These are phyloP conservation scores for Grapholita molesta DNA, from an alignment of 1,140 invertebrate species.

Conservation along the genomic window DNA sequence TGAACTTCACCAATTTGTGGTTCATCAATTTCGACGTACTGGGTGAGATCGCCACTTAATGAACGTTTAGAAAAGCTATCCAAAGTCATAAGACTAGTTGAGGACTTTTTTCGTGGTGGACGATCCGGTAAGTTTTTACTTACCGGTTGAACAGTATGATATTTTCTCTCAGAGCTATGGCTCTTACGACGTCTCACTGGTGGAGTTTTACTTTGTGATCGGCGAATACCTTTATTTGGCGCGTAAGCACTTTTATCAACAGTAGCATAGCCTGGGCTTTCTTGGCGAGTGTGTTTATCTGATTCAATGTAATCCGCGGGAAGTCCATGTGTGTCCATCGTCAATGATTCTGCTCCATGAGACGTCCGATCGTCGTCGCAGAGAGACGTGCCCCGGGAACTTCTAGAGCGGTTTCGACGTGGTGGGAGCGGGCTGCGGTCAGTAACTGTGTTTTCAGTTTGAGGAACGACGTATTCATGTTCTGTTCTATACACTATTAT, in stretches of 20 bases:
- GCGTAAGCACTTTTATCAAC: slow-evolving; percentile 79
- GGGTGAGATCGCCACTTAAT: slow-evolving; percentile 72
- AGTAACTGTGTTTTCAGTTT: slow-evolving; percentile 62
- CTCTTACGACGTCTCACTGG: slow-evolving; percentile 59
- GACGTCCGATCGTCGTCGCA: slow-evolving; percentile 85
- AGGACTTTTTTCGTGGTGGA: slow-evolving; percentile 77
- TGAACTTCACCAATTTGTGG: slow-evolving; percentile 70
- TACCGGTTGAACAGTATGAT: slow-evolving; percentile 82
- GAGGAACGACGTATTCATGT: slow-evolving; percentile 81
- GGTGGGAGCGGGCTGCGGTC: slow-evolving; percentile 68
- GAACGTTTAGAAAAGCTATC: slow-evolving; percentile 62
- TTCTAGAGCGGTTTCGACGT: slow-evolving; percentile 72
- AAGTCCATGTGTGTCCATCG: slow-evolving; percentile 66
- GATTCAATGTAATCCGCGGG: slow-evolving; percentile 58
- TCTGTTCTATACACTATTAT: slow-evolving; percentile 81
- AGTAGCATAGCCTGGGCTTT: slow-evolving; percentile 82
- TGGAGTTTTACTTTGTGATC: slow-evolving; percentile 66
- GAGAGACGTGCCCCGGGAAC: slow-evolving; percentile 80
- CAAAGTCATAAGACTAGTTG: slow-evolving; percentile 73
- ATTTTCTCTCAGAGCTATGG: slow-evolving; percentile 79
- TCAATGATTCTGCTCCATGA: slow-evolving; percentile 83
- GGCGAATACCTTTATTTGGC: slow-evolving; percentile 44
- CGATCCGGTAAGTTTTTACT: slow-evolving; percentile 58
- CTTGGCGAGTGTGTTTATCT: slow-evolving; percentile 74
- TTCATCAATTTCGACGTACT: slow-evolving; percentile 82